Evolutionary conservation across 2,113 vertebrate species (phyloP).

Genomic region (Donacobius atricapilla): DNA sequence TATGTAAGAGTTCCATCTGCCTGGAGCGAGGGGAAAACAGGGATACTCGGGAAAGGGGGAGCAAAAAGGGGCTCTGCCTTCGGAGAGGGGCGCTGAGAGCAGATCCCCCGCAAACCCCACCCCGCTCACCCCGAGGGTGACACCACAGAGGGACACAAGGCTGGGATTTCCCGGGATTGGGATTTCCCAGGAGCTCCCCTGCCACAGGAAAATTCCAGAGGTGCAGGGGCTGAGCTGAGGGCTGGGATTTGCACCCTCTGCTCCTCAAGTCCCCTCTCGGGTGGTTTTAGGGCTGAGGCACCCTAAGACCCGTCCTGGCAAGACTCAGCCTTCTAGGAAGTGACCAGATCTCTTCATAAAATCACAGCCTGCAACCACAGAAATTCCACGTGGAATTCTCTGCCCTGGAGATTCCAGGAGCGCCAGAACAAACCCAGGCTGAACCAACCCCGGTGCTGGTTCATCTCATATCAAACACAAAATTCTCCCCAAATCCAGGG

Average conservation of each 20-base stretch:
- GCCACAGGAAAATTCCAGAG: not conserved
- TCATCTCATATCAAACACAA: not conserved
- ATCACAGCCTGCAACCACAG: not conserved
- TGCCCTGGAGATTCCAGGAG: not conserved
- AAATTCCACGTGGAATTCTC: not conserved
- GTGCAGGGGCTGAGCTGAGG: accelerated
- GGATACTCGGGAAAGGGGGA: not conserved
- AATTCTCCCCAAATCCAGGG: not conserved
- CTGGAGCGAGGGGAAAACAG: not conserved
- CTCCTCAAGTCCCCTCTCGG: not conserved
- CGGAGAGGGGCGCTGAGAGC: not conserved
- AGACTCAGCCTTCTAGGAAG: not conserved
- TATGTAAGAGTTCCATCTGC: not conserved
- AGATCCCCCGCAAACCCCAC: not conserved
- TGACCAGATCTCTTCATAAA: accelerated
- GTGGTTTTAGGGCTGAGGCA: not conserved
- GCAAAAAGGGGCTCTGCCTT: not conserved
- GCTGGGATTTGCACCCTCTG: not conserved
- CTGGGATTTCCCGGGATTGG: not conserved
- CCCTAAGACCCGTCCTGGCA: not conserved
- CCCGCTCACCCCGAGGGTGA: not conserved
- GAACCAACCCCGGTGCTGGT: accelerated
- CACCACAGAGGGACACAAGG: no score
- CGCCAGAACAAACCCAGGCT: not conserved
- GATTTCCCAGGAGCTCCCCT: not conserved